Evolutionary conservation across 2,797 vertebrate genomes (phyloP).

Genomic region (Spatula clypeata): DNA sequence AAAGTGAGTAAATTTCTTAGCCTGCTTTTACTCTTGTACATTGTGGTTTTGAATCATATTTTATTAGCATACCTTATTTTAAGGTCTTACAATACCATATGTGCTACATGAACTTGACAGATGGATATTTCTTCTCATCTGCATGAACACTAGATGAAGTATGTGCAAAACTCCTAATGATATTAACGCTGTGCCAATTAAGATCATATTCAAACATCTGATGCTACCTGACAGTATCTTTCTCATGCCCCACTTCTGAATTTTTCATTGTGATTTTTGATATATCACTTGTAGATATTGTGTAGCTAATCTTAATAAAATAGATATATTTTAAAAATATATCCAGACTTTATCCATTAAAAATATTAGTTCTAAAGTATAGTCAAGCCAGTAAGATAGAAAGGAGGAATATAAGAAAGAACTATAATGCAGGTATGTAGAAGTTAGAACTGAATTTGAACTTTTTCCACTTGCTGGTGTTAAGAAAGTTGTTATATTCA

Average conservation of each 20-base stretch:
- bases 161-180: slow-evolving; percentile 78
- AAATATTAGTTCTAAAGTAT: slow-evolving; percentile 24
- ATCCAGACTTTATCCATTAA: slow-evolving; percentile 6
- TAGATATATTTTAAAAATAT: not conserved
- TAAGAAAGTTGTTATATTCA: not conserved
- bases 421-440: not conserved
- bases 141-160: slow-evolving; percentile 78
- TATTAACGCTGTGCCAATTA: slow-evolving; percentile 80
- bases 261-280: slow-evolving; percentile 61
- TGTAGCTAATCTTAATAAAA: slow-evolving; percentile 35
- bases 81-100: slow-evolving; percentile 77
- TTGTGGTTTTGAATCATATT: slow-evolving; percentile 49
- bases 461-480: not conserved
- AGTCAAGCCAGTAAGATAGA: not conserved
- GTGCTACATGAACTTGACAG: slow-evolving; percentile 75
- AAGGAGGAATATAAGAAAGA: not conserved
- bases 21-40: not conserved
- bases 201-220: slow-evolving; percentile 74
- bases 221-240: slow-evolving; percentile 61
- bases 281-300: slow-evolving; percentile 29
- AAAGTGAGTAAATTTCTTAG: slow-evolving; percentile 60
- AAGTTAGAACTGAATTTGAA: not conserved
- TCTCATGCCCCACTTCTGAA: slow-evolving; percentile 57
- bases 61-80: slow-evolving; percentile 73
- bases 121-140: slow-evolving; percentile 80